A percentile compares a stretch with the other conserved stretches of the same genome.
These are phyloP conservation scores for Moxostoma hubbsi DNA, from an alignment of 2,797 vertebrate species.

Conservation along the genomic window DNA sequence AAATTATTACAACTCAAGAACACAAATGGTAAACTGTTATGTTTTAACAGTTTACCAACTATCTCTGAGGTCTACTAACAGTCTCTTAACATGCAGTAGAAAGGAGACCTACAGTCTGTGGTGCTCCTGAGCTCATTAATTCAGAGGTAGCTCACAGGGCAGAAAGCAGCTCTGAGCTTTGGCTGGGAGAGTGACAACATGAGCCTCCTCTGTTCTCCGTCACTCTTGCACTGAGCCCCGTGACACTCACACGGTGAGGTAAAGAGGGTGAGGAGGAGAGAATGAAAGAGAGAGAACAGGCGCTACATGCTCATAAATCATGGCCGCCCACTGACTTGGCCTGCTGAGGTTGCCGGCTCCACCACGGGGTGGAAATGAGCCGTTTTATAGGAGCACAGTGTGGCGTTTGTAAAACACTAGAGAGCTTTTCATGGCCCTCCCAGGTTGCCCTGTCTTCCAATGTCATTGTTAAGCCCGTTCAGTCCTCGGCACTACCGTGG, in stretches of 20 bases:
- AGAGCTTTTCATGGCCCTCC: slow-evolving; percentile 65
- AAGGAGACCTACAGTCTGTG: slow-evolving; percentile 64
- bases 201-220: slow-evolving; percentile 76
- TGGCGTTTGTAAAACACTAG: slow-evolving; percentile 72
- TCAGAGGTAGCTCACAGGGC: slow-evolving; percentile 46
- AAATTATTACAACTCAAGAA: too few relatives aligned
- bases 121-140: slow-evolving; percentile 52
- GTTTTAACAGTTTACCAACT: too few relatives aligned
- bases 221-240: slow-evolving; percentile 62
- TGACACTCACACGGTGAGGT: slow-evolving; percentile 61
- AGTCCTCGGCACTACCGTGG: neutral
- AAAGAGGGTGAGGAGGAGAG: slow-evolving; percentile 34
- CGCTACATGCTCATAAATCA: slow-evolving; percentile 78
- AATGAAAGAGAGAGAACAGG: slow-evolving; percentile 71
- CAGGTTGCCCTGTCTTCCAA: slow-evolving; percentile 49
- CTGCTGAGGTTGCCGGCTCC: slow-evolving; percentile 70
- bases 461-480: slow-evolving; percentile 61
- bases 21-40: neutral
- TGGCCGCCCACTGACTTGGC: slow-evolving; percentile 34
- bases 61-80: neutral
- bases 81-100: slow-evolving; percentile 52
- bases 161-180: slow-evolving; percentile 48
- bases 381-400: slow-evolving; percentile 76
- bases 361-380: slow-evolving; percentile 77
- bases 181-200: slow-evolving; percentile 73